Percentiles rank a stretch among this genome's conserved stretches.
Evolutionary conservation across 2,113 vertebrate genomes (phyloP).

Genomic region (Thinocorus orbignyianus): DNA sequence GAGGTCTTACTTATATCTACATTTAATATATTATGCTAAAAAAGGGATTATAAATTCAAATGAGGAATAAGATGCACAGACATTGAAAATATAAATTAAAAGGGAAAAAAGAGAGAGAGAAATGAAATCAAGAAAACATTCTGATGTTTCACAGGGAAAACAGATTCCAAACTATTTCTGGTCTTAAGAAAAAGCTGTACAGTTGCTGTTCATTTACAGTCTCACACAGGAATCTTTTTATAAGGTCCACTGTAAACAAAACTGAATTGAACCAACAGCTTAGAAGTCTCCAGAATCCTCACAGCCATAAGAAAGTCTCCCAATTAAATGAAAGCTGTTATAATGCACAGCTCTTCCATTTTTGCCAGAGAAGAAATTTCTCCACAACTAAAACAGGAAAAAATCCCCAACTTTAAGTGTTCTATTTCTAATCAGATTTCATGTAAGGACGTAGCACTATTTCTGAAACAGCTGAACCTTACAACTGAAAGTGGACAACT

Average conservation of each 20-base stretch:
- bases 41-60: neutral
- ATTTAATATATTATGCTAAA: neutral
- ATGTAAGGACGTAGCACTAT: neutral
- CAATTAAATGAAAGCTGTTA: neutral
- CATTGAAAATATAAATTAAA: neutral
- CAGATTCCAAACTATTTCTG: neutral
- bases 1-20: neutral
- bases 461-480: neutral
- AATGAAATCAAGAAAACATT: neutral
- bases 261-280: neutral
- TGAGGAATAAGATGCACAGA: neutral
- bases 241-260: neutral
- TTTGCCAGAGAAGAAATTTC: neutral
- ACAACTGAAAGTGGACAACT: neutral
- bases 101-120: neutral
- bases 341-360: neutral
- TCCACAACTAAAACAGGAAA: neutral
- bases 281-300: neutral
- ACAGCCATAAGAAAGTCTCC: neutral
- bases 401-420: neutral
- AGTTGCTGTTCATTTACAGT: neutral
- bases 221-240: neutral
- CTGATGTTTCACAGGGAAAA: neutral
- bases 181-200: neutral
- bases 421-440: neutral